These are phyloP conservation scores for Whitmania pigra DNA, from an alignment of 1,140 invertebrate species.

Conservation along the genomic window DNA sequence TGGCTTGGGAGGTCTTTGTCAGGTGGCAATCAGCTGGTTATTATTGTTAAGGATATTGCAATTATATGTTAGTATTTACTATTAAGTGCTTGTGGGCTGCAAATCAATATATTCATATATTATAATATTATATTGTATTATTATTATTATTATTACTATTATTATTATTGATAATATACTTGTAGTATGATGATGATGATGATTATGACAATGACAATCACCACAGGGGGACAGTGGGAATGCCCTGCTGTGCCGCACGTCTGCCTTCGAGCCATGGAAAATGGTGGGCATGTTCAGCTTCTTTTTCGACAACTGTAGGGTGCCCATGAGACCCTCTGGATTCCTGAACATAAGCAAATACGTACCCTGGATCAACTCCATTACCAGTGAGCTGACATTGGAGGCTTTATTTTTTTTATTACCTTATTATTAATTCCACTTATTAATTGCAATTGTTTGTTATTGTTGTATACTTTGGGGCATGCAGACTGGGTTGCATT, in stretches of 20 bases:
- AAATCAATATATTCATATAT: too few species aligned
- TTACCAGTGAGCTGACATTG: background rate
- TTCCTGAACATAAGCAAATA: background rate
- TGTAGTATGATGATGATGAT: too few species aligned
- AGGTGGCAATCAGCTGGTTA: background rate
- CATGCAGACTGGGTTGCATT: background rate
- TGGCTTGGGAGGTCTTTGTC: background rate
- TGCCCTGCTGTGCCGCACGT: background rate
- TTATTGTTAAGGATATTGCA: too few species aligned
- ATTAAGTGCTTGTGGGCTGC: too few species aligned
- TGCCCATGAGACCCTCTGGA: background rate
- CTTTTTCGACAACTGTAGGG: background rate
- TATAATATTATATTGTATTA: too few species aligned
- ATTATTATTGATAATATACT: too few species aligned
- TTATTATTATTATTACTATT: too few species aligned
- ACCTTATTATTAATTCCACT: background rate
- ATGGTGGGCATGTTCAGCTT: constrained; percentile 5
- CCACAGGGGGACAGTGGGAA: background rate
- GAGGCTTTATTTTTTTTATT: background rate
- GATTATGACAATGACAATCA: too few species aligned
- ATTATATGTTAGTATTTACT: too few species aligned
- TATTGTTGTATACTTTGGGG: too few species aligned
- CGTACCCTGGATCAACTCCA: background rate
- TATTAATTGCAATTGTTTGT: background rate
- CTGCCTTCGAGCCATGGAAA: background rate